Evolutionary conservation across 2,797 vertebrate species (phyloP), one percentile per base, ranked within the genome.

Genomic region (Leptoclinus maculatus): DNA sequence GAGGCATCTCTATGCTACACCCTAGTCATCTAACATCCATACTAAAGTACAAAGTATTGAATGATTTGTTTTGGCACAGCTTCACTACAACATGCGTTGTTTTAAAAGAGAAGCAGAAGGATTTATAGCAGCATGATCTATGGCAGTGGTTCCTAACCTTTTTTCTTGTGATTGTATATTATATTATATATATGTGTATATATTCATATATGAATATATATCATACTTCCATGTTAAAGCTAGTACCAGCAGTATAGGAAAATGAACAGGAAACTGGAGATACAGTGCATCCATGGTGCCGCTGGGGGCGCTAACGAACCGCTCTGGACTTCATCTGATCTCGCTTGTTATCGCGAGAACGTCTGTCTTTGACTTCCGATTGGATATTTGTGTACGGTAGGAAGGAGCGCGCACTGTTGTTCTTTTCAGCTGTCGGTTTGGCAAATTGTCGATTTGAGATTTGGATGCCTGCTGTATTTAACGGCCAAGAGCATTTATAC

Each of bases 341-440:
- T 16, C 3, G 1, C 0, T 3, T 21, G 14, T 72, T 86, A 59
- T 86, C 79, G 85, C 88, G 83, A 88, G 79, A 74, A 2, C 7
- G 0, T 14, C 2, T 5, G 9, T 2, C 0, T 62, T 32, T 1
- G 16, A 36, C 54, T 87, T 90, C 85, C 86, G 88, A 68, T 79
- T 64, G 11, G 23, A 47, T 78, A 4, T 70, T 74, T 29, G 64
- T 49, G 12, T 69, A 59, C 39, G 51, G n/a, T 27, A 47, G 4
- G 36, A 71, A 72, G 54, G 14, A 34, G 23, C 68, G 32, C 45
- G 34, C 12, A 39, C 66, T 72, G 86, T 87, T 80, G 84, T 84
- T 76, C 66, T 76, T 57, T 39, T 14, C 21, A 62, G 25, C 56
- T 3, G 32, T 47, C 54, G n/a, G 49, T 78, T 67, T 21, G 38